phyloP scores from a whole-genome alignment of 2,113 vertebrate genomes.

The Procavia capensis region DNA sequence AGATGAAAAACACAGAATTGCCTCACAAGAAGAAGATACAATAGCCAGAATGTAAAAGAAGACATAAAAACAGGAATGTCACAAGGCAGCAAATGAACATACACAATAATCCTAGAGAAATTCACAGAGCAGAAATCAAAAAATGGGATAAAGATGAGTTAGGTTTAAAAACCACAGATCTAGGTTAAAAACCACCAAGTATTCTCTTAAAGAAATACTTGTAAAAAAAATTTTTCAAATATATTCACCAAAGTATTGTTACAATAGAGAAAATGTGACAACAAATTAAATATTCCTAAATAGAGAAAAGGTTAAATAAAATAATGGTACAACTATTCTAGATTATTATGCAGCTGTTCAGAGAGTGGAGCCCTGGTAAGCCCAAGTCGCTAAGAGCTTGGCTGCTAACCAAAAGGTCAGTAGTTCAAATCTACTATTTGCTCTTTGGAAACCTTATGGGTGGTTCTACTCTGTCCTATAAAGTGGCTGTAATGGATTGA shows the following conservation, averaged over 20 bases:
- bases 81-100: background rate
- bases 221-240: background rate
- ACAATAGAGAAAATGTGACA: background rate
- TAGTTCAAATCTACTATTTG: too few species aligned
- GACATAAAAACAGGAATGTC: background rate
- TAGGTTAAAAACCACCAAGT: background rate
- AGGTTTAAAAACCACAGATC: background rate
- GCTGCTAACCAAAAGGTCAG: too few species aligned
- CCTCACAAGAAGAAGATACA: background rate
- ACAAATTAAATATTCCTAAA: conserved; percentile 3
- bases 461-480: too few species aligned
- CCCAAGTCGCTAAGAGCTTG: too few species aligned
- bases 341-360: background rate
- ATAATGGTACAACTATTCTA: background rate
- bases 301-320: background rate
- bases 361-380: background rate
- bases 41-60: background rate
- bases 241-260: background rate
- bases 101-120: background rate
- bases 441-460: too few species aligned
- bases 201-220: background rate
- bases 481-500: too few species aligned
- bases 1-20: background rate
- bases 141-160: background rate
- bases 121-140: background rate